These are phyloP conservation scores for Lydus trimaculatus DNA, from an alignment of 2,888 invertebrate genomes.

Conservation along the genomic window DNA sequence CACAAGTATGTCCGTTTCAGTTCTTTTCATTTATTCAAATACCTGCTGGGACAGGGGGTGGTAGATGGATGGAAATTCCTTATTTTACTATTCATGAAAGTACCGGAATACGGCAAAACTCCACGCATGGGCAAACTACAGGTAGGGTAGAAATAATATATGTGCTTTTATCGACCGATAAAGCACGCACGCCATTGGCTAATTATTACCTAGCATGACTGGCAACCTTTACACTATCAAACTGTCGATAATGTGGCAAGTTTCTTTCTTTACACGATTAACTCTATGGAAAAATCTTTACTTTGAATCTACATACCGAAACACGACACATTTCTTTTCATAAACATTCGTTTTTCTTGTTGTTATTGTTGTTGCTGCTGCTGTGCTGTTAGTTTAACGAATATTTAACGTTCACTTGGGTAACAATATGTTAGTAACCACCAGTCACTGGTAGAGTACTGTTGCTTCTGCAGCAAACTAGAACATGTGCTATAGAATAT, in stretches of 20 bases:
- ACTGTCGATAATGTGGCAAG: constrained; percentile 31
- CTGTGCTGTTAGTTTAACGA: neutral
- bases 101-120: constrained; percentile 20
- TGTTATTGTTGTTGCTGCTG: neutral
- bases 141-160: constrained; percentile 33
- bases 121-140: constrained; percentile 27
- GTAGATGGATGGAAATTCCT: constrained; percentile 19
- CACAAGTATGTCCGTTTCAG: neutral
- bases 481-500: constrained; percentile 38
- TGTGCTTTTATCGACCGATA: constrained; percentile 31
- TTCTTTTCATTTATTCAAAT: constrained; percentile 21
- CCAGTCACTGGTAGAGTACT: neutral
- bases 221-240: constrained; percentile 29
- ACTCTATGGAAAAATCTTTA: neutral
- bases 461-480: constrained; percentile 36
- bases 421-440: neutral
- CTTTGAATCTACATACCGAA: neutral
- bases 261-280: constrained; percentile 17
- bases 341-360: neutral
- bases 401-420: neutral
- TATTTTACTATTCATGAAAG: constrained; percentile 23
- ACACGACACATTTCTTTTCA: neutral
- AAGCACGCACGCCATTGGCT: constrained; percentile 33
- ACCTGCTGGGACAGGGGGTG: neutral
- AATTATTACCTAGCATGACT: constrained; percentile 37